Evolutionary conservation across 2,888 invertebrate genomes (phyloP).

Genomic region (Protonemura montana): DNA sequence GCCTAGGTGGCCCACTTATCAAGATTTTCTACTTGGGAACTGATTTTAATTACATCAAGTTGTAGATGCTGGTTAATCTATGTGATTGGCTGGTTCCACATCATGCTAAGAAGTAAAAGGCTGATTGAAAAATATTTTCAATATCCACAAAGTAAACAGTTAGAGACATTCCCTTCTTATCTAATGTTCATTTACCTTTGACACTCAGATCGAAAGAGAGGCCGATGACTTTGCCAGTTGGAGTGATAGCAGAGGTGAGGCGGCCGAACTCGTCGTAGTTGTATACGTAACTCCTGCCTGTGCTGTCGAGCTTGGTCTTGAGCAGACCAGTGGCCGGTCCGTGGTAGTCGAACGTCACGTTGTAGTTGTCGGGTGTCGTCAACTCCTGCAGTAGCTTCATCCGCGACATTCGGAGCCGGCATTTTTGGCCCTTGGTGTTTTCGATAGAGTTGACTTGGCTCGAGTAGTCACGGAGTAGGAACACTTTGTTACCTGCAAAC

Average conservation of each 20-base stretch:
- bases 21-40: no score
- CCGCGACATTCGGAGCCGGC: slow-evolving; percentile 87
- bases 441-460: slow-evolving; percentile 93
- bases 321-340: slow-evolving; percentile 83
- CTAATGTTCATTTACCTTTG: slow-evolving; percentile 66
- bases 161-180: no score
- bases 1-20: no score
- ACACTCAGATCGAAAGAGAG: slow-evolving; percentile 88
- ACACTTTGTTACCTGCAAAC: slow-evolving; percentile 73
- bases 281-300: slow-evolving; percentile 90
- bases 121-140: no score
- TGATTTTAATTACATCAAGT: no score
- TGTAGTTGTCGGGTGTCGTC: slow-evolving; percentile 91
- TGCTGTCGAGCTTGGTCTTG: slow-evolving; percentile 87
- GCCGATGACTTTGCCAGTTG: slow-evolving; percentile 86
- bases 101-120: no score
- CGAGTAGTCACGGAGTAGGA: slow-evolving; percentile 81
- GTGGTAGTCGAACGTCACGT: slow-evolving; percentile 92
- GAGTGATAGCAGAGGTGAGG: slow-evolving; percentile 88
- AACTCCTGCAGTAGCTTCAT: slow-evolving; percentile 91
- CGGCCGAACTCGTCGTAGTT: slow-evolving; percentile 95
- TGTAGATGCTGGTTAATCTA: no score
- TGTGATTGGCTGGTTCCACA: no score
- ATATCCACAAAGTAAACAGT: no score
- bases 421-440: slow-evolving; percentile 92